Evolutionary conservation across 2,888 invertebrate genomes (phyloP).

Genomic region (Drosophila basisetae): DNA sequence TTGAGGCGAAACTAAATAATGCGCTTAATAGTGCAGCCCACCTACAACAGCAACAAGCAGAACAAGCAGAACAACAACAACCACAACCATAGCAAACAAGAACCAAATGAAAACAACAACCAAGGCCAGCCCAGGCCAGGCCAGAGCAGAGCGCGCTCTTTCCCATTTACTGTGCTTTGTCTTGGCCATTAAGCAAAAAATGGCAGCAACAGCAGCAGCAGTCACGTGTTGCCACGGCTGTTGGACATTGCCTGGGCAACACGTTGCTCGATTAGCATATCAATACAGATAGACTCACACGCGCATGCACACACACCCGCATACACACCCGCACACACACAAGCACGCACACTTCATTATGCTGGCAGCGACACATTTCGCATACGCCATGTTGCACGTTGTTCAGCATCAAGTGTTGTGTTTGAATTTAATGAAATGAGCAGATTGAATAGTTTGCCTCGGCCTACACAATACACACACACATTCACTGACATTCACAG

Average conservation of each 20-base stretch:
- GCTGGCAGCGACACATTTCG: constrained; percentile 68
- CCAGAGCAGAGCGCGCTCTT: constrained; percentile 50
- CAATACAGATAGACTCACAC: constrained; percentile 65
- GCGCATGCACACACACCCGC: constrained; percentile 5
- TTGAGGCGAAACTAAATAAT: constrained; percentile 69
- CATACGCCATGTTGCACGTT: constrained; percentile 63
- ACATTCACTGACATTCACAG: constrained; percentile 1
- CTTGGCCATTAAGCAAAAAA: constrained; percentile 67
- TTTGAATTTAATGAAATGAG: constrained; percentile 79
- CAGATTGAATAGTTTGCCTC: constrained; percentile 74
- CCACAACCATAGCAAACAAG: constrained; percentile 15
- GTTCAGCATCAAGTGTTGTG: constrained; percentile 56
- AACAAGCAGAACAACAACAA: constrained; percentile 24
- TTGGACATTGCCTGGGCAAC: constrained; percentile 51
- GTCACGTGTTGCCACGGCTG: constrained; percentile 62
- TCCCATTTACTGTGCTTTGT: constrained; percentile 70
- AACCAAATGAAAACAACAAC: constrained; percentile 31
- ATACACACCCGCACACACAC: constrained; percentile 14
- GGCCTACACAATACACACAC: constrained; percentile 25
- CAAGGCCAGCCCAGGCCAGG: background rate
- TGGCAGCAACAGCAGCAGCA: constrained; percentile 10
- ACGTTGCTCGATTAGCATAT: constrained; percentile 81
- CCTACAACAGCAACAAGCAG: constrained; percentile 14
- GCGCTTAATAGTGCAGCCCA: constrained; percentile 78
- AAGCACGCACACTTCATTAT: constrained; percentile 80